phyloP scores from a whole-genome alignment of 2,113 vertebrate species.

The Anolis carolinensis region DNA sequence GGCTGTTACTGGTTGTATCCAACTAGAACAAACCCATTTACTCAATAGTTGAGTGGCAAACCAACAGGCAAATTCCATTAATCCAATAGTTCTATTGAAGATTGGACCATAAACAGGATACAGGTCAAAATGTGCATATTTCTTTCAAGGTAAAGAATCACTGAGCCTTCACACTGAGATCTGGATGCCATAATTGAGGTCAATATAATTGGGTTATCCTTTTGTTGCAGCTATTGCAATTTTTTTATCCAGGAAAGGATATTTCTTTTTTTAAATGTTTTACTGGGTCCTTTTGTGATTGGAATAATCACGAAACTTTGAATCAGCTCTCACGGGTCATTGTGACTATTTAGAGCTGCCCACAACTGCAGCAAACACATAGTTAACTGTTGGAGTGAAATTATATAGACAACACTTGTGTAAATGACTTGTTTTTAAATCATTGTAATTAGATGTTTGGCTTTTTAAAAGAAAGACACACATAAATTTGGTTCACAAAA shows the following conservation, averaged over 20 bases:
- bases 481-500: neutral
- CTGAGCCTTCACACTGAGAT: no score
- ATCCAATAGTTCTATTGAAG: no score
- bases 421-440: conserved; percentile 10
- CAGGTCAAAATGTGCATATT: no score
- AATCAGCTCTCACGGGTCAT: neutral
- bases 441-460: conserved; percentile 1
- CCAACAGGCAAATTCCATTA: no score
- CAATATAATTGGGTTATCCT: neutral
- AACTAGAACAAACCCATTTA: no score
- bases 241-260: neutral
- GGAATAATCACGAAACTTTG: neutral
- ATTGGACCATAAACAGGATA: no score
- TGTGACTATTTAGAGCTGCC: neutral
- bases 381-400: neutral
- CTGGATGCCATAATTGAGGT: no score
- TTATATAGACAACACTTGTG: neutral
- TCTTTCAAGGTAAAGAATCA: no score
- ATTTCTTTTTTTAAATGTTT: neutral
- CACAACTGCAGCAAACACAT: neutral
- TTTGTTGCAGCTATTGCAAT: neutral
- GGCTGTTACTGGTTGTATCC: no score
- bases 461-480: neutral
- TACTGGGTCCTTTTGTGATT: conserved; percentile 3
- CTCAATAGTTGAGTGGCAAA: no score